Evolutionary conservation across 2,113 vertebrate genomes (phyloP).

Genomic region (Nerophis ophidion): DNA sequence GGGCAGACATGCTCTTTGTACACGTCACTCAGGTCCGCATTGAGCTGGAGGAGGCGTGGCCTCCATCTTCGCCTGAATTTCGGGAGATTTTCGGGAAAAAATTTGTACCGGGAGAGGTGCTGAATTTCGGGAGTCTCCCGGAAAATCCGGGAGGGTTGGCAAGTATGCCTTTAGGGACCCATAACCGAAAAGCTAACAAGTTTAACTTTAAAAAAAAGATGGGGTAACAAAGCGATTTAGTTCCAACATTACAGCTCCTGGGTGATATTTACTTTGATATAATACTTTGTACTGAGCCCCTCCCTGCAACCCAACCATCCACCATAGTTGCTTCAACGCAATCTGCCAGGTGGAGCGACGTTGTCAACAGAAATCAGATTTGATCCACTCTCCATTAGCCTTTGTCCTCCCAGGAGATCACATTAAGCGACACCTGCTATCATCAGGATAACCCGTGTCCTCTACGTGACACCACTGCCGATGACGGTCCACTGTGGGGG

Average conservation of each 20-base stretch:
- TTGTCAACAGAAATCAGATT: slow-evolving; percentile 67
- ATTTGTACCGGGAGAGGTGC: too few relatives aligned
- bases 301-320: not conserved
- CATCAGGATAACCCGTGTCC: slow-evolving; percentile 61
- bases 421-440: slow-evolving; percentile 69
- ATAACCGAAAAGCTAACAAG: not conserved
- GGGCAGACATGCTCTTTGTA: too few relatives aligned
- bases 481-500: slow-evolving; percentile 21
- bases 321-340: slow-evolving; percentile 23
- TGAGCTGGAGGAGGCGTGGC: too few relatives aligned
- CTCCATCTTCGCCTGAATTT: too few relatives aligned
- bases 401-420: slow-evolving; percentile 53
- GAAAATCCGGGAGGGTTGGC: too few relatives aligned
- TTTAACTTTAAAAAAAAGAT: not conserved
- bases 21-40: too few relatives aligned
- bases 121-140: too few relatives aligned
- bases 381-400: slow-evolving; percentile 63
- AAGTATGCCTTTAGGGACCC: too few relatives aligned
- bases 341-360: slow-evolving; percentile 54
- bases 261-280: not conserved
- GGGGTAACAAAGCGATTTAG: too few relatives aligned
- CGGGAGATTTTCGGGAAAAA: too few relatives aligned
- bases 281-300: too few relatives aligned
- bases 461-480: slow-evolving; percentile 43
- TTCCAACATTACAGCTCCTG: not conserved